phyloP scores from a whole-genome alignment of 2,797 vertebrate species.

The Alfaro cultratus region DNA sequence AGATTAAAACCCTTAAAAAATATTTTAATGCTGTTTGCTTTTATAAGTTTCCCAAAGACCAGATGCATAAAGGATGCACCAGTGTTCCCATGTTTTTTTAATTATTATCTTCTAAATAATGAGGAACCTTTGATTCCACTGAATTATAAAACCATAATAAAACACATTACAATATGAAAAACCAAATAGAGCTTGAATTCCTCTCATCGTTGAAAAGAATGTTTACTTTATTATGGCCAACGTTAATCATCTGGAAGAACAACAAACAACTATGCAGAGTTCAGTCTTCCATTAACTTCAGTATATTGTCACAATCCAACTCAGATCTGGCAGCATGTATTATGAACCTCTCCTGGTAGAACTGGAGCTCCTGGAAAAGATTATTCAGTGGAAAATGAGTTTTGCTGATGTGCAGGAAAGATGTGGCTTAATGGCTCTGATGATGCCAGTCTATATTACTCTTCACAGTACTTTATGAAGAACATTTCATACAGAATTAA shows the following conservation, averaged over 20 bases:
- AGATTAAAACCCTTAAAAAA: background rate
- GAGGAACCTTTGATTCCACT: background rate
- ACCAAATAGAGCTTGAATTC: background rate
- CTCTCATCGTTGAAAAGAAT: slow-evolving; percentile 7
- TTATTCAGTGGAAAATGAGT: slow-evolving; percentile 47
- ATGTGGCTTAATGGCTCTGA: slow-evolving; percentile 30
- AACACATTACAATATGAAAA: background rate
- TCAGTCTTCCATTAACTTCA: slow-evolving; percentile 26
- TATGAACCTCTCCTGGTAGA: slow-evolving; percentile 18
- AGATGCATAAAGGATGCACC: background rate
- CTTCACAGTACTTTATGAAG: slow-evolving; percentile 15
- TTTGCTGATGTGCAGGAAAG: slow-evolving; percentile 35
- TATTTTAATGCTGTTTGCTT: background rate
- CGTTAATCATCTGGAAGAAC: slow-evolving; percentile 2
- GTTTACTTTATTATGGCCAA: background rate
- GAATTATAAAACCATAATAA: background rate
- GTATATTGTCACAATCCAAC: slow-evolving; percentile 26
- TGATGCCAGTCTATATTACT: slow-evolving; percentile 33
- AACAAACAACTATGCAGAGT: background rate
- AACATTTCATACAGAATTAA: slow-evolving; percentile 27
- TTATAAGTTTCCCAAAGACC: background rate
- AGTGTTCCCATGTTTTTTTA: background rate
- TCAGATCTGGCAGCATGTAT: slow-evolving; percentile 30
- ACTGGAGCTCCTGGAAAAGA: slow-evolving; percentile 31
- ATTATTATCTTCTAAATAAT: background rate